Evolutionary conservation across 2,888 invertebrate genomes (phyloP), one percentile per base, ranked within the genome.

Genomic region (Drosophila nr. perissopoda): DNA sequence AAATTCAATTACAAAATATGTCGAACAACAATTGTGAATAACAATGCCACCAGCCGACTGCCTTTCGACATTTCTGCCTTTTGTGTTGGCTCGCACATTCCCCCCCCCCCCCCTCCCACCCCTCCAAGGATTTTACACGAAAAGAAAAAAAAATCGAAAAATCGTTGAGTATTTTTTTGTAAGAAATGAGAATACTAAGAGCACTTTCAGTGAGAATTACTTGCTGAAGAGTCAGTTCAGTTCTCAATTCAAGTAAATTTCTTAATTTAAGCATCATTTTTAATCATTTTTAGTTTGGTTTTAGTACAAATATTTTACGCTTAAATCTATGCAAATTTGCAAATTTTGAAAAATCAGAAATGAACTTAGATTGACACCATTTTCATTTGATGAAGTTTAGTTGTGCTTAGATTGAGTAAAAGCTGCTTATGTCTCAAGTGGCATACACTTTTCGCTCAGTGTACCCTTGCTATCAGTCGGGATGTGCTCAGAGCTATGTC

Each of bases 1-100:
- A 88, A 85, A 87, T 91, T 91, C 86, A 87, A 87, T 91, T 87
- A 91, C 90, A 88, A 77, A 88, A 91, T 89, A 84, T 86, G 86
- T 88, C 86, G 81, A 90, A 84, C 56, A 54, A 38, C 70, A 74
- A 56, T 29, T 40, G 57, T 31, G 29, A 57, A 57, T 40, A 42
- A 61, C 82, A 84, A 68, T 67, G 74, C 31, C 81, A 71, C 0
- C 10, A 33, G 33, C 11, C 33, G 33, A 33, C 36, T 53, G 65
- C 74, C 68, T 62, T 54, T 65, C 68, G 38, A 46, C 46, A 46
- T 46, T 46, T 21, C 49, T 46, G 62, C 49, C 67, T 62, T 76
- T 71, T 76, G 72, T 76, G 40, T 54, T 54, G 63, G 62, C 51
- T 53, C 16, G 51, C 54, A 51, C 53, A 38, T 69, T 69, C 38